Evolutionary conservation across 2,888 invertebrate genomes (phyloP), one percentile per base, ranked within the genome.

Genomic region (Nebria salina): DNA sequence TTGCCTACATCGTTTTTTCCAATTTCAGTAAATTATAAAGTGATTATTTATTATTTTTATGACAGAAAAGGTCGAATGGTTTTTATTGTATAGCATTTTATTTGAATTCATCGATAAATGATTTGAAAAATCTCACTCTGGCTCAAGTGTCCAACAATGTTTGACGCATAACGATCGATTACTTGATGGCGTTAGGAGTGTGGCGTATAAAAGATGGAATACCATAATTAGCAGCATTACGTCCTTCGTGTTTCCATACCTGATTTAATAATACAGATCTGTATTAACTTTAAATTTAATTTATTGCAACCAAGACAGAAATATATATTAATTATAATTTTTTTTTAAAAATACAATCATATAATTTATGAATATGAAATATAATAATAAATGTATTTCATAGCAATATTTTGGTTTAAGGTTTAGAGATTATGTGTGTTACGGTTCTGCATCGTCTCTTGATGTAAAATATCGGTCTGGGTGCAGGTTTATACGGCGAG

Each of bases 1-100:
- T 70, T 70, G 25, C 9, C 20, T 3, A 9, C 15, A 70, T 9
- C 11, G 70, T 70, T 25, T 25, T 70, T 70, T 66, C 64, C 70
- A 80, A 34, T 34, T 80, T 75, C 70, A 65, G 64, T 75, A 72
- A 75, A 80, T 80, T 80, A 80, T 75, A 80, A 34, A 68, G 70
- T 13, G 64, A 80, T 80, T 80, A 80, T 75, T 75, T 75, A 72
- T 75, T 75, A 80, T 80, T 72, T 54, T 66, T 79, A 41, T 80
- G 75, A 80, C 80, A 75, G 75, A 80, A 75, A 79, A 80, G 80
- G 80, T 80, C 80, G 43, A 73, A 34, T 41, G 3, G 6, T 73
- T 15, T 73, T 9, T 76, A 26, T 26, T 76, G 25, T 72, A 34
- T 0, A 34, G 54, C 54, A 13, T 54, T 54, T 11, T 11, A 54